Evolutionary conservation across 2,113 vertebrate genomes (phyloP), one percentile per base, ranked within the genome.

Genomic region (Lampris incognitus): DNA sequence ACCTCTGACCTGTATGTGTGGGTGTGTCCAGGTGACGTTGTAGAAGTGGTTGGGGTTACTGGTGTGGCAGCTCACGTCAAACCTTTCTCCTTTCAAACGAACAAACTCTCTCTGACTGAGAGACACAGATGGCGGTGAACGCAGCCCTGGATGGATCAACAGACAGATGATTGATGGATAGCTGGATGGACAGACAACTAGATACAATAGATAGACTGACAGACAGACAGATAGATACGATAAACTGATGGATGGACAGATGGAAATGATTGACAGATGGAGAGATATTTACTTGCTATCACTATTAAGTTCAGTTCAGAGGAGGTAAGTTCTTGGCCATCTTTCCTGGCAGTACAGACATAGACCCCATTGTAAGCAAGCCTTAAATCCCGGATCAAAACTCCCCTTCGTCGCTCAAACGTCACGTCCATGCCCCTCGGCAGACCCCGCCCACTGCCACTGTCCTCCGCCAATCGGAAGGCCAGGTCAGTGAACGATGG

Each of bases 61-160:
- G 66, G 87, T 66, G 44, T 74, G 57, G 82, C 97, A 99, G 58
- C 83, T 86, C 40, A 97, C 91, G 3, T 76, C 1, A 50, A 97
- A 96, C 4, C 1, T 61, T 79, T 99, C 97, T 0, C 97, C 97
- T 38, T 80, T 82, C 0, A 97, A 91, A 50, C 91, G 85, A 24
- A 97, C 86, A 0, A 92, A 72, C 5, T 94, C 78, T 0, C 41
- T 74, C 40, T 91, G 78, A 78, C 94, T 81, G 49, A 52, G 5
- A 2, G 65, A 66, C 48, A 93, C 85, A 0, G 50, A 57, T 0
- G 93, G 74, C 37, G 77, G 73, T 3, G 2, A 24, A 38, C 46
- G 51, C 41, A 79, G 9, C 62, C 48, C 72, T 85, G 42, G 3
- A 49, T n/a, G n/a, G 5, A 11, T 9, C 9, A 13, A 13, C 6